Conservation (phyloP, 2,113 vertebrate genomes). For the Oncorhynchus nerka region DNA sequence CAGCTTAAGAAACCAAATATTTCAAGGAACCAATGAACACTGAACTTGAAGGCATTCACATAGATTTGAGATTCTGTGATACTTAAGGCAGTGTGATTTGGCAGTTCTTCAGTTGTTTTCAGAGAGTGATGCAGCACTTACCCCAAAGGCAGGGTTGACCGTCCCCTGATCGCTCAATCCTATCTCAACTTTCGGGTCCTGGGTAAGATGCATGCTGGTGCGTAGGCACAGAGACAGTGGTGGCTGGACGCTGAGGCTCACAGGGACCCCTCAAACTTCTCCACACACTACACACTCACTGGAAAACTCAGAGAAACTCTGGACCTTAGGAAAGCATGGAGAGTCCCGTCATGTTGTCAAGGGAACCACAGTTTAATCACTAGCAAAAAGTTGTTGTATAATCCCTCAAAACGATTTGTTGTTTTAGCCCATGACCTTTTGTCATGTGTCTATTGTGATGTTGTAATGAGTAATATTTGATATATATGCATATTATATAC, state of each 20-base stretch:
- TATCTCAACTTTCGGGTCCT: slow-evolving; percentile 56
- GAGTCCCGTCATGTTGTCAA: slow-evolving; percentile 23
- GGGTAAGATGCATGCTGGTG: slow-evolving; percentile 55
- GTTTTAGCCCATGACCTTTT: slow-evolving; percentile 8
- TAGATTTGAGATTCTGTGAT: no score
- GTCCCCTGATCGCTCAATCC: slow-evolving; percentile 44
- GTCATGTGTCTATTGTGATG: slow-evolving; percentile 58
- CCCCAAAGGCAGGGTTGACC: slow-evolving; percentile 49
- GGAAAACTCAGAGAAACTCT: neutral
- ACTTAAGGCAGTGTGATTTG: neutral
- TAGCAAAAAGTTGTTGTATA: slow-evolving; percentile 25
- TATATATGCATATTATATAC: no score
- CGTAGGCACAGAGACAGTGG: neutral
- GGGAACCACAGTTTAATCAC: slow-evolving; percentile 30
- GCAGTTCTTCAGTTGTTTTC: neutral
- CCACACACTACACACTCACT: neutral
- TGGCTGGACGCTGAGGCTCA: neutral
- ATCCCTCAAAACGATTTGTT: slow-evolving; percentile 23
- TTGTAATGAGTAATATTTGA: no score
- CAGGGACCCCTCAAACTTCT: neutral
- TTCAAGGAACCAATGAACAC: neutral
- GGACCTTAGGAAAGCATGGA: neutral
- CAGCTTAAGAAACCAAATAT: no score
- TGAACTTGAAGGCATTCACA: no score
- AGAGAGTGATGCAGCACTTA: slow-evolving; percentile 41